These are phyloP conservation scores for Pseudochirops corinnae DNA, from an alignment of 2,797 vertebrate genomes.

Conservation along the genomic window DNA sequence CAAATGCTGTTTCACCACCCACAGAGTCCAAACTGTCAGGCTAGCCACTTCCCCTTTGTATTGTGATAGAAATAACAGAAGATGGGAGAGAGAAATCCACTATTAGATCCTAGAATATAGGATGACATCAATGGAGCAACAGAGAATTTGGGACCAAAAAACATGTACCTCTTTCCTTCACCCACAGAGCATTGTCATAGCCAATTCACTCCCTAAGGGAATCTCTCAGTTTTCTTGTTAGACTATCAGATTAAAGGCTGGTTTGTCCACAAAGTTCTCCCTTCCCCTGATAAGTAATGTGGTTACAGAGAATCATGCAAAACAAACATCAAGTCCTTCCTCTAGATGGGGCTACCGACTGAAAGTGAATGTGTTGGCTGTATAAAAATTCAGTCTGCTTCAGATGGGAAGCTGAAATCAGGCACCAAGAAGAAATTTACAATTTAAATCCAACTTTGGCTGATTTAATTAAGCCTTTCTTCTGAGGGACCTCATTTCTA, in stretches of 20 bases:
- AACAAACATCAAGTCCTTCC: constrained; percentile 53
- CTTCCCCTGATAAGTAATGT: constrained; percentile 2
- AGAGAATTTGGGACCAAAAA: fast-evolving
- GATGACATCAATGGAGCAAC: background rate
- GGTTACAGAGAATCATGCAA: background rate
- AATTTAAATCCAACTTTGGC: constrained; percentile 78
- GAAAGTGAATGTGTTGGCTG: background rate
- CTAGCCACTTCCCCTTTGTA: background rate
- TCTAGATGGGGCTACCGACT: constrained; percentile 84
- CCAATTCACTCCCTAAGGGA: background rate
- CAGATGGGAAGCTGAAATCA: constrained; percentile 69
- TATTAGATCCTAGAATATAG: background rate
- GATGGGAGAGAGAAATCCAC: fast-evolving
- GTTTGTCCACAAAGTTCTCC: constrained; percentile 13
- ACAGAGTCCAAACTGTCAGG: background rate
- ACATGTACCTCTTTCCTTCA: background rate
- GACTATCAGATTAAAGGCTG: background rate
- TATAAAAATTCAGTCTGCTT: constrained; percentile 54
- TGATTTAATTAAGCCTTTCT: constrained; percentile 78
- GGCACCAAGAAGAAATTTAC: constrained; percentile 69
- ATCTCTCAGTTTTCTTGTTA: background rate
- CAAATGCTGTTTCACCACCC: background rate
- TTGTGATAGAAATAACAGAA: fast-evolving
- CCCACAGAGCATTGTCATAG: background rate
- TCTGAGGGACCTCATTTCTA: constrained; percentile 65